A percentile compares a stretch with the other conserved stretches of the same genome.
These are phyloP conservation scores for Orycteropus afer DNA, from an alignment of 2,113 vertebrate genomes.

Conservation along the genomic window DNA sequence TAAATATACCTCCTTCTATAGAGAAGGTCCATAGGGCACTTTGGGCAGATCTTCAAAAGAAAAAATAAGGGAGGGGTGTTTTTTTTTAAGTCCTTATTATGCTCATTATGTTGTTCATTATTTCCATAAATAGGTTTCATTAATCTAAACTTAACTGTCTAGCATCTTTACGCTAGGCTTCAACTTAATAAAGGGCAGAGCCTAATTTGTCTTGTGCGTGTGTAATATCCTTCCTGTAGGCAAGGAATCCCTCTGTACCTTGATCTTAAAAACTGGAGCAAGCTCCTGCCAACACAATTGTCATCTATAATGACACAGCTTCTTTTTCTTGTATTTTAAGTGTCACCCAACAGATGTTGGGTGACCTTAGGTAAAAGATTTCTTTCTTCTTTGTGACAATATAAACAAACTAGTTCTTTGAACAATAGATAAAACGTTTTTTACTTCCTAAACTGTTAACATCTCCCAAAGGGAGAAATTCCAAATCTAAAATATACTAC, in stretches of 20 bases:
- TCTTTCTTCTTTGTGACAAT: not conserved
- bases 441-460: not conserved
- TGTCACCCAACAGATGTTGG: not conserved
- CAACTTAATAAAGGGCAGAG: not conserved
- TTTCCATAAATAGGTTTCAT: constrained; percentile 58
- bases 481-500: not conserved
- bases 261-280: not conserved
- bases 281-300: not conserved
- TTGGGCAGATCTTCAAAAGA: constrained; percentile 22
- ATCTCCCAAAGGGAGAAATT: not conserved
- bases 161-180: not conserved
- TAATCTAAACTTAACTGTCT: constrained; percentile 34
- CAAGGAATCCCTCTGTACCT: not conserved
- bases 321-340: not conserved
- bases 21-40: constrained; percentile 7
- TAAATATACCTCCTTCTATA: not conserved
- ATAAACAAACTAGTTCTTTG: constrained; percentile 28
- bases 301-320: not conserved
- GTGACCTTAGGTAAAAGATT: not conserved
- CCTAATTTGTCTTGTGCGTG: not conserved
- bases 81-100: constrained; percentile 36
- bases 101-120: constrained; percentile 7
- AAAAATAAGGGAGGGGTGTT: not conserved
- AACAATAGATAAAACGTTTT: constrained; percentile 17
- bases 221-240: not conserved